Evolutionary conservation across 2,113 vertebrate species (phyloP), one percentile per base, ranked within the genome.

Genomic region (Rhea americana): DNA sequence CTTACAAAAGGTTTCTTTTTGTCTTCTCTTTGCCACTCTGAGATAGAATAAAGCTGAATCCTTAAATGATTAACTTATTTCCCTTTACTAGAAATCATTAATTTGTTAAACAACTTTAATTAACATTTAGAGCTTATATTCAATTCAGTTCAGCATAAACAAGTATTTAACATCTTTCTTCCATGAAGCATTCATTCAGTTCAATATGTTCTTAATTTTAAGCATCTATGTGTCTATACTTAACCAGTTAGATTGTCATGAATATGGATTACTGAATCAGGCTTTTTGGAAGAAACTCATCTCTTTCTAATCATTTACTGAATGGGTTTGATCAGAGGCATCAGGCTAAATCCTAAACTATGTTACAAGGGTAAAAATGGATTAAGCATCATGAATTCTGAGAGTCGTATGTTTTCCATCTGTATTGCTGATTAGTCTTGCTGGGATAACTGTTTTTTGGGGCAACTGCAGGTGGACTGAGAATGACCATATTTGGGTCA

Each of bases 401-500:
- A 18, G 79, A 85, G 17, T 30, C 2, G 6, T 4, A 11, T 59
- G 7, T 37, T 88, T 74, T 82, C 26, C 68, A 20, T 58, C 70
- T 55, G 8, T n/a, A 59, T 14, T 2, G 0, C 6, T 48, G 9
- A 5, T 10, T 87, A 19, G 5, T 53, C 13, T 17, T 39, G 26
- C 14, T 63, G 7, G 21, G 13, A 22, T 28, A 70, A 61, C 7
- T 19, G 3, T 61, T 58, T 71, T 39, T 22, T 26, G 37, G 47
- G 37, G 59, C 17, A 41, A 45, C 13, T 16, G 55, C 21, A 73
- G 30, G 8, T 21, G 32, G 28, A 66, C 6, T 43, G 28, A 0
- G 0, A 47, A 39, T 68, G 48, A 82, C 75, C 0, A 0, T 0
- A 4, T 1, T 56, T 17, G 16, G 55, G 28, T 5, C 55, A 30